A percentile compares a stretch with the other conserved stretches of the same genome.
phyloP scores from a whole-genome alignment of 2,797 vertebrate species.

The Aselliscus stoliczkanus region DNA sequence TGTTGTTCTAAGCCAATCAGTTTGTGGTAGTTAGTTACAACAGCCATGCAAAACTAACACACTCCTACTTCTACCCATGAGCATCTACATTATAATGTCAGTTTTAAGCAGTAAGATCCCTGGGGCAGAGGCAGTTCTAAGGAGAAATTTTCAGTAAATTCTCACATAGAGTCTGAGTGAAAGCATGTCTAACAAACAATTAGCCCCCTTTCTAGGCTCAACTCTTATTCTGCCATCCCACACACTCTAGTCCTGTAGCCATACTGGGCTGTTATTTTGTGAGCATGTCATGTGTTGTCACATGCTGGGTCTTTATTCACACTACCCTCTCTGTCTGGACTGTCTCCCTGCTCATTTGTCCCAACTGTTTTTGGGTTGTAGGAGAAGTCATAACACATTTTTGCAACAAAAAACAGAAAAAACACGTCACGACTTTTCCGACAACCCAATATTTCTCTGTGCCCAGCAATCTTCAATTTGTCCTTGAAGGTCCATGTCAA shows the following conservation, averaged over 20 bases:
- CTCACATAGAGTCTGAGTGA: neutral
- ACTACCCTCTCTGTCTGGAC: neutral
- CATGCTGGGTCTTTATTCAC: neutral
- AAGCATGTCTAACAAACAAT: neutral
- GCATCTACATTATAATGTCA: neutral
- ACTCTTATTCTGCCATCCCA: neutral
- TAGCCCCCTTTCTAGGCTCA: neutral
- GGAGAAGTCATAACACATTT: too few relatives aligned
- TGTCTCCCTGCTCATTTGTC: neutral
- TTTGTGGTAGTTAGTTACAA: neutral
- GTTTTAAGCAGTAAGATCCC: neutral
- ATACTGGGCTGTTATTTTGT: neutral
- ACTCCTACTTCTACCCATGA: neutral
- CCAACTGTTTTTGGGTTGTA: too few relatives aligned
- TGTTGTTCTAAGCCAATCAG: neutral
- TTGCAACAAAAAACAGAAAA: too few relatives aligned
- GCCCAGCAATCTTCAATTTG: neutral
- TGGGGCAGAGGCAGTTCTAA: neutral
- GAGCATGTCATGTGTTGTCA: neutral
- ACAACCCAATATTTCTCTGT: neutral
- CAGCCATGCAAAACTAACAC: neutral
- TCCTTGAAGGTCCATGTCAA: neutral
- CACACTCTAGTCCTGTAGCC: neutral
- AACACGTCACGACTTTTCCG: too few relatives aligned
- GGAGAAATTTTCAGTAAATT: neutral